Base-by-base conservation (phyloP, 2,113 vertebrate genomes). In the Alouatta palliata region DNA sequence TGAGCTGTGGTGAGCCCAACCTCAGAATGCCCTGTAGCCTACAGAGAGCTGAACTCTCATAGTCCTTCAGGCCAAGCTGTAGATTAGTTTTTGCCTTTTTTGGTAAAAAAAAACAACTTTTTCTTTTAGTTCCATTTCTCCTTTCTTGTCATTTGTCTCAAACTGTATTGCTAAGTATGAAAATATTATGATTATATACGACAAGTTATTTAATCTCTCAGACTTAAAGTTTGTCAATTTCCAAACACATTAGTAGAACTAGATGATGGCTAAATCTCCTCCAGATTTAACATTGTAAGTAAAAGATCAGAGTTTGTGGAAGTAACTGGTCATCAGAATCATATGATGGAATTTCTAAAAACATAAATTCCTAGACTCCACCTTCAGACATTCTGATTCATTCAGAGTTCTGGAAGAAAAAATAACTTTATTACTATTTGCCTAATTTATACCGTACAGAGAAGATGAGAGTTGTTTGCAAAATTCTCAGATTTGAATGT, bases 61-160 rank as follows among this genome's bases (percentile, higher is more conserved):
- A 70, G 52, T 64, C 58, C 35, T 68, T 45, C 43, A 68, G 43
- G 66, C 43, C 40, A 47, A 79, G 6, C 30, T 66, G n/a, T 83
- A 61, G 91, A 90, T 88, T 47, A 35, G 32, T 68, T 95, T 68
- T 95, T 49, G 45, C 76, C 40, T 95, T 91, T 94, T 93, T 94
- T 92, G 32, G 54, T 95, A 85, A 96, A 97, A 87, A 95, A 96
- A 97, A 30, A 10, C 3, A 43, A 43, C 40, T 52, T 0, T 77
- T 37, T 80, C 14, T 45, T 87, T 96, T 71, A 76, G 87, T 43
- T 25, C 52, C 13, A 49, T 25, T 76, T 92, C 83, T 90, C 61
- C 25, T 82, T 84, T 92, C 47, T 94, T 32, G 43, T 88, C 58
- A 58, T 94, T 90, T 95, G 83, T 61, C 71, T 77, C 90, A 75